These are phyloP conservation scores for Vulpes vulpes DNA, from an alignment of 2,113 vertebrate genomes.

Conservation along the genomic window DNA sequence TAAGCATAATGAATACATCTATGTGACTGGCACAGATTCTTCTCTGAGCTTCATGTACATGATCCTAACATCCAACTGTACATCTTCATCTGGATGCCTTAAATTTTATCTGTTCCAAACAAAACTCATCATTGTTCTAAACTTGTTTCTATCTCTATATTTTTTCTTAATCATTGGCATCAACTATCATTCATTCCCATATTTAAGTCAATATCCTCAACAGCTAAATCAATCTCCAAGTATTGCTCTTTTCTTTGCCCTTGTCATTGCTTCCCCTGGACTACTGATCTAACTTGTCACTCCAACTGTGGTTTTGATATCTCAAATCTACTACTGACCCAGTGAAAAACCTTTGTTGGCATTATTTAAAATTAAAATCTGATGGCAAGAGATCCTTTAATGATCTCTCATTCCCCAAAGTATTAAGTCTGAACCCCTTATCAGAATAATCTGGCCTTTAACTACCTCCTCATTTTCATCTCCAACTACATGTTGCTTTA, in stretches of 20 bases:
- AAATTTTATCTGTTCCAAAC: not conserved
- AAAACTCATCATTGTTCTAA: not conserved
- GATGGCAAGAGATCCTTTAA: not conserved
- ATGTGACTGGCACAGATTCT: not conserved
- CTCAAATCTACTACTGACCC: not conserved
- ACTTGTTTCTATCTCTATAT: not conserved
- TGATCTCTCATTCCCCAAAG: not conserved
- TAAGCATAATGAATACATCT: not conserved
- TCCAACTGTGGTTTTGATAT: not conserved
- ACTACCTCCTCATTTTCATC: not conserved
- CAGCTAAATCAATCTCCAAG: not conserved
- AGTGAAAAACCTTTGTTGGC: not conserved
- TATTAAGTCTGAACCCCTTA: not conserved
- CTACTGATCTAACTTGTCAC: not conserved
- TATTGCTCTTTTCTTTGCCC: not conserved
- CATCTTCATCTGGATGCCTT: not conserved
- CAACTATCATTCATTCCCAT: not conserved
- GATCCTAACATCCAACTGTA: not conserved
- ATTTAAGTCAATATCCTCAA: not conserved
- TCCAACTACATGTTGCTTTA: not conserved
- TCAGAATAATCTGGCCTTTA: not conserved
- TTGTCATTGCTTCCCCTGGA: not conserved
- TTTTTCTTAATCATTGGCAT: not conserved
- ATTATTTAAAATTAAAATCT: conserved; percentile 4
- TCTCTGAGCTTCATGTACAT: not conserved